These are phyloP conservation scores for Pediacus dermestoides DNA, from an alignment of 2,888 invertebrate species.

Conservation along the genomic window DNA sequence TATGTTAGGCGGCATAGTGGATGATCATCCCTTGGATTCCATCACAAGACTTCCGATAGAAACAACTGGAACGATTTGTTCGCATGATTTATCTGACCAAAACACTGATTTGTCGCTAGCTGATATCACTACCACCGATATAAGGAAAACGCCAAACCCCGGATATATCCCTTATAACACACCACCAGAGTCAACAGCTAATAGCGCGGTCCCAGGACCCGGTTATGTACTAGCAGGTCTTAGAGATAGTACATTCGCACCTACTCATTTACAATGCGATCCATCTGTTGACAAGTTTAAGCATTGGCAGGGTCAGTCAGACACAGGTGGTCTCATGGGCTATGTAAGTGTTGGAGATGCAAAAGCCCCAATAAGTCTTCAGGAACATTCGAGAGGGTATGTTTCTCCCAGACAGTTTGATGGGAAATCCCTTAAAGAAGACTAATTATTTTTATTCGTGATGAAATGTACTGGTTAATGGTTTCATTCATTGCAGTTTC, in stretches of 20 bases:
- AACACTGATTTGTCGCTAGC: slow-evolving; percentile 20
- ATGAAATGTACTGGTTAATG: slow-evolving; percentile 8
- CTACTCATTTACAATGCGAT: slow-evolving; percentile 20
- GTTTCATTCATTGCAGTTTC: slow-evolving; percentile 10
- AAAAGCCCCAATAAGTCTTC: slow-evolving; percentile 18
- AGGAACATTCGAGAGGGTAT: slow-evolving; percentile 29
- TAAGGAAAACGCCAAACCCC: slow-evolving; percentile 33
- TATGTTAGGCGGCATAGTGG: slow-evolving; percentile 35
- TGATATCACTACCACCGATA: slow-evolving; percentile 33
- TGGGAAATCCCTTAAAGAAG: slow-evolving; percentile 40
- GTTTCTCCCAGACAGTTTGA: slow-evolving; percentile 43
- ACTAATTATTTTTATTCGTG: slow-evolving; percentile 27
- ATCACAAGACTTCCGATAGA: no score
- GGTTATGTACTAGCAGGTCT: slow-evolving; percentile 40
- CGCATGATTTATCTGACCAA: slow-evolving; percentile 6
- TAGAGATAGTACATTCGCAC: slow-evolving; percentile 22
- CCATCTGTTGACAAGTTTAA: slow-evolving; percentile 21
- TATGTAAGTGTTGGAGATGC: slow-evolving; percentile 38
- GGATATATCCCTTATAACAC: slow-evolving; percentile 35
- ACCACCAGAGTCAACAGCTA: slow-evolving; percentile 22
- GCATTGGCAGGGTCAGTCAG: no score
- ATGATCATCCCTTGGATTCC: no score
- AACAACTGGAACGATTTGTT: neutral
- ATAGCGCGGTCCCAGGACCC: no score
- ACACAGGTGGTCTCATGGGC: slow-evolving; percentile 25